Evolutionary conservation across 1,140 invertebrate genomes (phyloP).

Genomic region (Sminthurinus signatus): DNA sequence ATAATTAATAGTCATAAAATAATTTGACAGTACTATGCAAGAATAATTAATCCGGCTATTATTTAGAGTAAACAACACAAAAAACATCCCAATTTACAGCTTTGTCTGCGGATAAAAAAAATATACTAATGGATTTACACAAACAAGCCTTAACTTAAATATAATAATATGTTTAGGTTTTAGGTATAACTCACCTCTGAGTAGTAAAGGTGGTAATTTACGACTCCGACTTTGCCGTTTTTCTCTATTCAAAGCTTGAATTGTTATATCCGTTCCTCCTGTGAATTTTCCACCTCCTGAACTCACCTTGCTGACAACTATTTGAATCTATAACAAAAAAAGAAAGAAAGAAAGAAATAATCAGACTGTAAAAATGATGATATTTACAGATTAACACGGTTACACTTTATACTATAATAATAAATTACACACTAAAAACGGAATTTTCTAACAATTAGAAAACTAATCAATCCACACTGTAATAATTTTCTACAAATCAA

Average conservation of each 20-base stretch:
- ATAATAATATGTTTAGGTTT: too few relatives aligned
- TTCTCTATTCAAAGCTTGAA: slow-evolving; percentile 2
- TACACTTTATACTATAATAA: too few relatives aligned
- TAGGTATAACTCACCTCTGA: neutral
- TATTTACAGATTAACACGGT: neutral
- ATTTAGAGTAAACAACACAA: too few relatives aligned
- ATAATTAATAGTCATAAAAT: too few relatives aligned
- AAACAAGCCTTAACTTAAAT: too few relatives aligned
- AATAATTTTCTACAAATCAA: neutral
- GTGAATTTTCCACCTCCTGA: neutral
- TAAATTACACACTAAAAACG: too few relatives aligned
- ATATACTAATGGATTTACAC: too few relatives aligned
- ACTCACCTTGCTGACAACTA: slow-evolving; percentile 35
- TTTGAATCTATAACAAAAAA: slow-evolving; percentile 21
- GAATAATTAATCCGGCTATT: too few relatives aligned
- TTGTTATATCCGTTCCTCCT: slow-evolving; percentile 1
- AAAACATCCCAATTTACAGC: too few relatives aligned
- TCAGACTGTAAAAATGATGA: slow-evolving; percentile 22
- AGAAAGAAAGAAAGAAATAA: slow-evolving; percentile 44
- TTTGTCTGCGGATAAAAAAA: too few relatives aligned
- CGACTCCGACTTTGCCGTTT: slow-evolving; percentile 1
- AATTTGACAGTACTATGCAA: too few relatives aligned
- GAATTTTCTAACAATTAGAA: neutral
- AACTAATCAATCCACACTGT: neutral
- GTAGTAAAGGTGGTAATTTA: neutral